Base-by-base conservation (phyloP, 35 echinoderm and acorn worm genomes). In the Eucidaris tribuloides region DNA sequence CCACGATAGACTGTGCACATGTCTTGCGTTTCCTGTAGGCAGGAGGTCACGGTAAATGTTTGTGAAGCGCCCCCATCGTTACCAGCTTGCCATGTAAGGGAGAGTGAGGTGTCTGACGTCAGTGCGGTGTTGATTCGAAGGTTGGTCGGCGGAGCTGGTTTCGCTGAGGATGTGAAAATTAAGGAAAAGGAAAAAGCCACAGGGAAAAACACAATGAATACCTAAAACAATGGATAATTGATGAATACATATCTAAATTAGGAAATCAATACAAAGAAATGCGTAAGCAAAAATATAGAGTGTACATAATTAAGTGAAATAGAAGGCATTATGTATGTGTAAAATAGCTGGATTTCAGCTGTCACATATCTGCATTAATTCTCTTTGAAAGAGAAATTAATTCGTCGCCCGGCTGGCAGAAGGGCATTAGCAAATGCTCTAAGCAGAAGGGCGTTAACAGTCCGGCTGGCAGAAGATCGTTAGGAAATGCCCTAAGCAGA, bases 31-130 rank as follows among this genome's bases (percentile, higher is more conserved):
- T 40, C 71, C 30, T 27, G 20, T 18, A 80, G 9, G 30, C 54
- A 55, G n/a, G 45, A 49, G 31, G 7, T 80, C 45, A 80, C 77
- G 3, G 45, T 50, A 29, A 57, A 80, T 30, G 77, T 33, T 24
- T 80, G 46, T 24, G 11, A 22, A 34, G 77, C 77, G 33, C 77
- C 77, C 24, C 77, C 77, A 80, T 80, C 48, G 46, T 55, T 18
- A 11, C 77, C 77, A 0, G 77, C 23, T 39, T 17, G 24, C 77
- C 77, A 80, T 15, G 7, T 29, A 30, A 80, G 9, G 30, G 45
- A 28, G 40, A 80, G 45, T 18, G 77, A 55, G 3, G 43, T 80
- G 11, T 49, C 20, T 55, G 77, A 54, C 19, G 27, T 80, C 2
- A 5, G 9, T 25, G 25, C 18, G 29, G 41, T 24, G 30, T 43